Evolutionary conservation across 2,888 invertebrate genomes (phyloP), one percentile per base, ranked within the genome.

Genomic region (Parnassius glacialis): DNA sequence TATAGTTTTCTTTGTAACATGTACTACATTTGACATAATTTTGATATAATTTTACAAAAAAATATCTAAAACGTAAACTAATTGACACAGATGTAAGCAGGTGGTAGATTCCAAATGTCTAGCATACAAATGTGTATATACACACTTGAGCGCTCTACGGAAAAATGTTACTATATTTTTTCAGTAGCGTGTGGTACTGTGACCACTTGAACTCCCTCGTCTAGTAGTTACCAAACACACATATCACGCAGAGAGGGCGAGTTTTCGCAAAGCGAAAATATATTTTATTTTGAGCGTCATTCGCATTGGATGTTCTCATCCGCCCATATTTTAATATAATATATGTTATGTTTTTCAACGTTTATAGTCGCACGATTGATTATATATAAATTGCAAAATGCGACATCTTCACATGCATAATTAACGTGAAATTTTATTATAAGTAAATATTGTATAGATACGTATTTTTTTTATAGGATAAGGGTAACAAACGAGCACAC

Each of bases 91-190:
- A 61, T 51, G 20, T 50, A 51, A 42, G 55, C n/a, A 54, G 59
- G 16, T 54, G 48, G 45, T 12, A 43, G 25, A 11, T 43, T 25
- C 54, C 20, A 9, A 10, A 9, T 9, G 54, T 43, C 45, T 57
- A n/a, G 52, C 25, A 11, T 57, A 48, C 42, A 61, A 47, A 57
- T 44, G 25, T 62, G 43, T 53, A 44, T 20, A 10, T 48, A 53
- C 12, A 10, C 52, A 61, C 64, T 67, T 62, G 62, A 66, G 65
- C 43, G 57, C 53, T 50, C 13, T 44, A 56, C 43, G 48, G 56
- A 20, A 65, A 68, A 68, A 69, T 69, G 65, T 67, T 55, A 67
- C 67, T 65, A 60, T 69, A 70, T 68, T 70, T 70, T 71, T 71
- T 68, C 64, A 64, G 59, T 65, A 47, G 64, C 52, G 60, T 66